Percentiles rank a stretch among this genome's conserved stretches.
phyloP scores from a whole-genome alignment of 2,797 vertebrate genomes.

The Sebastes glaucus region DNA sequence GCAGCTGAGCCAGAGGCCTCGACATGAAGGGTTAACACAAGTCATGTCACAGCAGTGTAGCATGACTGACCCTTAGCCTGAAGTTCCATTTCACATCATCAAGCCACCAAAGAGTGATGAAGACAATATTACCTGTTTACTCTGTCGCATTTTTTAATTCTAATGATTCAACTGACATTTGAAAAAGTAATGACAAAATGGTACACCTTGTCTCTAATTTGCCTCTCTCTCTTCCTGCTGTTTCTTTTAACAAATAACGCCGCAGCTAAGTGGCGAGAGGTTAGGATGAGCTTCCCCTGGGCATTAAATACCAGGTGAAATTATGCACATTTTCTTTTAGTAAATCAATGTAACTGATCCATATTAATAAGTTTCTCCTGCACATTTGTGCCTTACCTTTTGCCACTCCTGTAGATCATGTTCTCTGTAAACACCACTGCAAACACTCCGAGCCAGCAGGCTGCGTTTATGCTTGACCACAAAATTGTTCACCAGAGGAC shows the following conservation, averaged over 20 bases:
- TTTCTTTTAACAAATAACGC: slow-evolving; percentile 12
- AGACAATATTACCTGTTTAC: not conserved
- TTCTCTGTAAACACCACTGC: not conserved
- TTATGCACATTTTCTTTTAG: not conserved
- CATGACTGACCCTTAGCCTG: not conserved
- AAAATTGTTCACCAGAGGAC: not conserved
- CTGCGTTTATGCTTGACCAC: not conserved
- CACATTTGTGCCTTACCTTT: not conserved
- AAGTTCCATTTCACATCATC: not conserved
- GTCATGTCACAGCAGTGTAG: not conserved
- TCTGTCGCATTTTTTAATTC: not conserved
- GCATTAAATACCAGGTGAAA: slow-evolving; percentile 17
- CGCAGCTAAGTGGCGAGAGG: not conserved
- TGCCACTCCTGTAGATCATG: not conserved
- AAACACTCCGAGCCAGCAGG: not conserved
- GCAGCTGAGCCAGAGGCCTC: slow-evolving; percentile 10
- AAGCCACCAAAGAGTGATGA: not conserved
- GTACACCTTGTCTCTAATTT: slow-evolving; percentile 2
- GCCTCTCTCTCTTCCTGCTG: not conserved
- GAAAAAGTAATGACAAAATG: slow-evolving; percentile 10
- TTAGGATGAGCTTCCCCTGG: not conserved
- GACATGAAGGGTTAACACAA: not conserved
- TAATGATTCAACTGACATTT: slow-evolving; percentile 37
- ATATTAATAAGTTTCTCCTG: slow-evolving; percentile 9
- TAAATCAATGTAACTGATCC: slow-evolving; percentile 35